phyloP scores from a whole-genome alignment of 2,113 vertebrate species.

The Burhinus oedicnemus region DNA sequence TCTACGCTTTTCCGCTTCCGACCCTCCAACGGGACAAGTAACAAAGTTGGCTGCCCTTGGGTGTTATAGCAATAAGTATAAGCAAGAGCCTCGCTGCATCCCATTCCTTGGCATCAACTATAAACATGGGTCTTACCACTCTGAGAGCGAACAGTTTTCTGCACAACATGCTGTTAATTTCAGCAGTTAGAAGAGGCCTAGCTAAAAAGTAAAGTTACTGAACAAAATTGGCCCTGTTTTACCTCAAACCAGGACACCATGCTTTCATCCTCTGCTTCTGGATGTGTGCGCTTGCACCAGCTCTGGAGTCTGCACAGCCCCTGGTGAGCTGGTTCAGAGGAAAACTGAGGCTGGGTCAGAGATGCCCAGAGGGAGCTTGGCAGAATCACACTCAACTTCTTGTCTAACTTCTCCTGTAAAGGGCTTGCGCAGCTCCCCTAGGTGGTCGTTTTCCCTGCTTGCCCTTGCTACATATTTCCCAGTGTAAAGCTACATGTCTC shows the following conservation, averaged over 20 bases:
- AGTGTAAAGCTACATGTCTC: not conserved
- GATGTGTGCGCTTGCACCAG: rapidly evolving
- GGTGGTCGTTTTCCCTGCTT: not conserved
- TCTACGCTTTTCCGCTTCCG: no score
- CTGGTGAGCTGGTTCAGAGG: not conserved
- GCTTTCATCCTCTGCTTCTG: not conserved
- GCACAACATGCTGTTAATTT: no score
- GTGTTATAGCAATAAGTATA: no score
- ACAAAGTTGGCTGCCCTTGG: no score
- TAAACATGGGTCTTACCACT: no score
- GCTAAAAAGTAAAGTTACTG: no score
- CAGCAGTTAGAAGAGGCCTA: no score
- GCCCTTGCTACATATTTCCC: not conserved
- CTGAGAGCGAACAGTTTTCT: no score
- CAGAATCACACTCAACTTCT: not conserved
- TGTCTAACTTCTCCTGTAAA: not conserved
- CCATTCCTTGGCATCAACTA: no score
- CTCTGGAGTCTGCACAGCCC: not conserved
- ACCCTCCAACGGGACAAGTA: no score
- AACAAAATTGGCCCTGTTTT: no score
- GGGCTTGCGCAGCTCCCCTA: not conserved
- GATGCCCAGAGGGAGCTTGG: not conserved
- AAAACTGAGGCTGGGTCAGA: not conserved
- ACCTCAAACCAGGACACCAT: not conserved
- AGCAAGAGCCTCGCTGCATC: no score